Percentiles rank a stretch among this genome's conserved stretches.
Conservation (phyloP, 1,140 invertebrate species). For the Leptopilina boulardi region DNA sequence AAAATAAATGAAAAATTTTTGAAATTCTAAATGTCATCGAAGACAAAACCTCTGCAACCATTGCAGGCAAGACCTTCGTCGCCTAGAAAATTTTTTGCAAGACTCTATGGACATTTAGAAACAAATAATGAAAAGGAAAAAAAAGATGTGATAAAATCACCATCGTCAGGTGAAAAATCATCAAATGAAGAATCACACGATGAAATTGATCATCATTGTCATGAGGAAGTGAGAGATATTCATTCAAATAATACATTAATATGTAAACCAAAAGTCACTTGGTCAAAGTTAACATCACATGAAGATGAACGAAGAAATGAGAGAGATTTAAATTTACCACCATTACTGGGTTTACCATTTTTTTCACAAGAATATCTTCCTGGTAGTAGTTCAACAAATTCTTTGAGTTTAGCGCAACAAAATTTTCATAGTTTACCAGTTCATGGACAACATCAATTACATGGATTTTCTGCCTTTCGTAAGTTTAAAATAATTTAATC, state of each 20-base stretch:
- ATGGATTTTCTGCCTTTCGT: constrained; percentile 71
- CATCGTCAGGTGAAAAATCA: constrained; percentile 41
- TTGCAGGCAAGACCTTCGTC: constrained; percentile 78
- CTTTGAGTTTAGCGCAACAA: constrained; percentile 53
- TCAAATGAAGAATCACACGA: constrained; percentile 34
- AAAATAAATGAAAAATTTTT: neutral
- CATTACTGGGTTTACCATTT: constrained; percentile 53
- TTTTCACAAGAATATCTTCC: constrained; percentile 54
- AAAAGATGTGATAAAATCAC: constrained; percentile 46
- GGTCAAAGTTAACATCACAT: constrained; percentile 31
- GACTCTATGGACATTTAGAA: constrained; percentile 81
- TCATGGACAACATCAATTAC: constrained; percentile 63
- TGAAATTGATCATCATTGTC: constrained; percentile 49
- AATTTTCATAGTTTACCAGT: constrained; percentile 55
- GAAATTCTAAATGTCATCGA: constrained; percentile 57
- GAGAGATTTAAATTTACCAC: constrained; percentile 29
- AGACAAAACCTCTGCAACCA: constrained; percentile 51
- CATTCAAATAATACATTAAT: constrained; percentile 4
- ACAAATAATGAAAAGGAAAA: constrained; percentile 56
- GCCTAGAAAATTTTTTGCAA: constrained; percentile 81
- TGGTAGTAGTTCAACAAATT: constrained; percentile 43
- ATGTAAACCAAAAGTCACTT: constrained; percentile 40
- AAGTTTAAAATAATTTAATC: too few species aligned
- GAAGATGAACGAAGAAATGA: constrained; percentile 44
- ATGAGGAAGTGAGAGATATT: constrained; percentile 38